These are phyloP conservation scores for Manis javanica DNA, from an alignment of 2,797 vertebrate genomes.

Conservation along the genomic window DNA sequence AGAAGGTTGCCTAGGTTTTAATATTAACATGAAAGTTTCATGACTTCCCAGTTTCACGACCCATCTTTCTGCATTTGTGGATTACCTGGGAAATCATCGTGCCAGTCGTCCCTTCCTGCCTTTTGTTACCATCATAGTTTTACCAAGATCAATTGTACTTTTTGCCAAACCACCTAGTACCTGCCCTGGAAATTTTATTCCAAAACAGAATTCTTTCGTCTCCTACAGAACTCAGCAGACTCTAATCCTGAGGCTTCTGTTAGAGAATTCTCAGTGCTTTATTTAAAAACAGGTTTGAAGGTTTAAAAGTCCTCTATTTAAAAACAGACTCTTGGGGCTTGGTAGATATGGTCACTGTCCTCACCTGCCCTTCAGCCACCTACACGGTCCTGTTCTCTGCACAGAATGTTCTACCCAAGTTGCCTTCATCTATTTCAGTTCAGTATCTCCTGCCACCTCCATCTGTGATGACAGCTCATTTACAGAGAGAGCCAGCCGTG, in stretches of 20 bases:
- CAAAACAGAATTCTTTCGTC: background rate
- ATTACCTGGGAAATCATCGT: background rate
- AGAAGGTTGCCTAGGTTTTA: background rate
- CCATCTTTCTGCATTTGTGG: background rate
- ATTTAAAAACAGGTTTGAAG: too few relatives aligned
- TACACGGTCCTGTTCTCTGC: fast-evolving
- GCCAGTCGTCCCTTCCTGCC: background rate
- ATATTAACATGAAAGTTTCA: background rate
- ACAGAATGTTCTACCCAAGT: background rate
- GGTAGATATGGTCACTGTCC: fast-evolving
- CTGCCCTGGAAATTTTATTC: background rate
- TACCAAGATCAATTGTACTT: background rate
- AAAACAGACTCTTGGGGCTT: background rate
- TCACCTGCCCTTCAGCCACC: too few relatives aligned
- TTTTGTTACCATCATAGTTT: background rate
- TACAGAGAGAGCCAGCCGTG: background rate
- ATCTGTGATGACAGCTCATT: background rate
- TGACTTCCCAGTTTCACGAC: background rate
- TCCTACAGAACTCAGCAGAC: background rate
- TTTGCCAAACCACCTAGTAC: background rate
- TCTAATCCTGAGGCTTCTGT: background rate
- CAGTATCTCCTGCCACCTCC: background rate
- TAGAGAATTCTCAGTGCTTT: background rate
- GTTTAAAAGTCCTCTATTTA: background rate
- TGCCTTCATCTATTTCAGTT: background rate